Base-by-base conservation (phyloP, 2,797 vertebrate species). In the Scleropages formosus region DNA sequence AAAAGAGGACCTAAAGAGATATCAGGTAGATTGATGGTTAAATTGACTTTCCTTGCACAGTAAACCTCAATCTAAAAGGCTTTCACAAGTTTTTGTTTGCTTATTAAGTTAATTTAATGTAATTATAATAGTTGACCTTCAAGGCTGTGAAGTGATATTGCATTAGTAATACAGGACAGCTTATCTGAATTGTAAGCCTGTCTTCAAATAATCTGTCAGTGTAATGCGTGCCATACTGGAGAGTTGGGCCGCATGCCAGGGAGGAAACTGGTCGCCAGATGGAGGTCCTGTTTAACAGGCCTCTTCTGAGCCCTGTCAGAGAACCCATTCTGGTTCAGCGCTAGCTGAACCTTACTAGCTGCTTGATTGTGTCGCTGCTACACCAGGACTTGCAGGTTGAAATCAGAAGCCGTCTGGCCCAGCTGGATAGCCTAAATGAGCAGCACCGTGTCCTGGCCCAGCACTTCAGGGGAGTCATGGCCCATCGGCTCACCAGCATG, bases 351-450 rank as follows among this genome's bases (percentile, higher is more conserved):
- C 24, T 76, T 67, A 44, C 67, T 64, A 49, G 11, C 47, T 13
- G 60, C 60, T 69, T 72, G 75, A 67, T n/a, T 44, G 22, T 13
- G 39, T 62, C 31, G 49, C 47, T 58, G 10, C 75, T 8, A 15
- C 53, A 51, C 1, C 80, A 93, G 93, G 82, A 80, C 60, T 82
- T 95, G 66, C 85, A 75, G 0, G 24, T 74, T 0, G 90, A 93
- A 65, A 82, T 89, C 0, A 80, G 81, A 0, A 79, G 84, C 18
- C 85, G 75, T 4, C 82, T 93, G n/a, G 61, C 73, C 22, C 88
- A 88, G 77, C 8, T 93, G 83, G 93, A 94, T 76, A 12, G 75
- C 24, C 78, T 95, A 77, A 91, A 86, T 13, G 82, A 63, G 70
- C 88, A 78, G 79, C 92, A 89, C 39, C 82, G 82, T 24, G 80